Evolutionary conservation across 2,888 invertebrate genomes (phyloP).

Genomic region (Tridacna crocea): DNA sequence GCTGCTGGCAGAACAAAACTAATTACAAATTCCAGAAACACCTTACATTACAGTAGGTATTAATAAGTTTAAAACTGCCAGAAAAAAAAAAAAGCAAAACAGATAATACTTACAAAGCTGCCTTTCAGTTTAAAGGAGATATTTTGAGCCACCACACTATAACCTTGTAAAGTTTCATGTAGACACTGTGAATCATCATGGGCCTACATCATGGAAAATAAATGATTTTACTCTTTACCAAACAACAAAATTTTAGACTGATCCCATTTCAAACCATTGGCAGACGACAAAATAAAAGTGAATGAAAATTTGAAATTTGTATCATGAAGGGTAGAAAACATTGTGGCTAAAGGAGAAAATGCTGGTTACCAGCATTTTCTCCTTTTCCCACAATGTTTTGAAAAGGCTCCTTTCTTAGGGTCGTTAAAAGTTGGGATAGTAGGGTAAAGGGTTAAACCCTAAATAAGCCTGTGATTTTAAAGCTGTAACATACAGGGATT

Average conservation of each 20-base stretch:
- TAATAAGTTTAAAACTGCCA: not conserved
- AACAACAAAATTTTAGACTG: no score
- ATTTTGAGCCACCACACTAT: constrained; percentile 76
- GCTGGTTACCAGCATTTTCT: not conserved
- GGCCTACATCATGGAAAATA: constrained; percentile 64
- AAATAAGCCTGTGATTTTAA: no score
- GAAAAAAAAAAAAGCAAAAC: not conserved
- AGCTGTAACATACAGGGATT: no score
- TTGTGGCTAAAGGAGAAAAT: not conserved
- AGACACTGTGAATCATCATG: constrained; percentile 80
- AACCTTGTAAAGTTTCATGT: constrained; percentile 78
- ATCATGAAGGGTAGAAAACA: not conserved
- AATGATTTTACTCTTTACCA: not conserved
- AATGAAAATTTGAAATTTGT: no score
- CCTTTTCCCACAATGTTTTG: no score
- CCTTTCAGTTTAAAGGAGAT: constrained; percentile 77
- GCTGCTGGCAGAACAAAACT: no score
- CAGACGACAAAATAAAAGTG: no score
- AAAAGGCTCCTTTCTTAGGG: no score
- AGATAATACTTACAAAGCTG: constrained; percentile 74
- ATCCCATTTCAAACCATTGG: no score
- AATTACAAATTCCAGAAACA: no score
- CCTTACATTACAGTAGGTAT: not conserved
- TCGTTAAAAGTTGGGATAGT: no score
- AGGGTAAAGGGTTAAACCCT: no score